Percentiles rank a stretch among this genome's conserved stretches.
Conservation (phyloP, 2,797 vertebrate species). For the Aphelocoma californica region DNA sequence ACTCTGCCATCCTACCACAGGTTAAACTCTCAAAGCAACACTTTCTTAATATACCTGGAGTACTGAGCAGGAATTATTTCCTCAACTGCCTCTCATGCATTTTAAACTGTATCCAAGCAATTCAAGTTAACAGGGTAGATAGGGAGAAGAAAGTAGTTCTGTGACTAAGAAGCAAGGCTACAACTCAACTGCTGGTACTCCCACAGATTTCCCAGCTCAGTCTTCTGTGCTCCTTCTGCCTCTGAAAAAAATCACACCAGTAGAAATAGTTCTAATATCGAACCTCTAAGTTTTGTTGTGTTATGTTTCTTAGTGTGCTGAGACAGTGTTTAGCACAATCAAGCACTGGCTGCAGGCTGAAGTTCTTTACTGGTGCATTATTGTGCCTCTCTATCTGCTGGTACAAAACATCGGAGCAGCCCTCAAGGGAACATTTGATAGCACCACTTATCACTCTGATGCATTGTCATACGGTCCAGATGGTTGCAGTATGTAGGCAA, state of each 20-base stretch:
- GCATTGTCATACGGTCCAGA: slow-evolving; percentile 15
- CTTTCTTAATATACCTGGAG: not conserved
- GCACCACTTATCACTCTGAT: not conserved
- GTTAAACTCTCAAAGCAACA: not conserved
- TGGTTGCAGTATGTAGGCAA: slow-evolving; percentile 22
- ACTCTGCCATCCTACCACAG: not conserved
- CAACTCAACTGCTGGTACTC: slow-evolving; percentile 9
- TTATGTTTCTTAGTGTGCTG: not conserved
- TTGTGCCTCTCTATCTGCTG: not conserved
- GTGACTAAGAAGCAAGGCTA: slow-evolving; percentile 12
- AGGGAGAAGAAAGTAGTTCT: not conserved
- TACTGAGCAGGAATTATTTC: not conserved
- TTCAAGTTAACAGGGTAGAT: not conserved
- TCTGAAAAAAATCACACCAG: not conserved
- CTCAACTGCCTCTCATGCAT: not conserved
- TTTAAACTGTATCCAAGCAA: slow-evolving; percentile 15
- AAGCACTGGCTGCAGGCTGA: not conserved
- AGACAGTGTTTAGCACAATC: not conserved
- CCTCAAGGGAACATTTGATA: not conserved
- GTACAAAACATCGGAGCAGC: not conserved
- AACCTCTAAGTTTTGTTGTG: not conserved
- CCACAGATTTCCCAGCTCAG: slow-evolving; percentile 27
- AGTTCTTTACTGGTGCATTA: not conserved
- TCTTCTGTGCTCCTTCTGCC: not conserved
- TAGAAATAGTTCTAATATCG: not conserved